A percentile compares a stretch with the other conserved stretches of the same genome.
Evolutionary conservation across 2,797 vertebrate genomes (phyloP).

Genomic region (Pseudomugil gertrudae): DNA sequence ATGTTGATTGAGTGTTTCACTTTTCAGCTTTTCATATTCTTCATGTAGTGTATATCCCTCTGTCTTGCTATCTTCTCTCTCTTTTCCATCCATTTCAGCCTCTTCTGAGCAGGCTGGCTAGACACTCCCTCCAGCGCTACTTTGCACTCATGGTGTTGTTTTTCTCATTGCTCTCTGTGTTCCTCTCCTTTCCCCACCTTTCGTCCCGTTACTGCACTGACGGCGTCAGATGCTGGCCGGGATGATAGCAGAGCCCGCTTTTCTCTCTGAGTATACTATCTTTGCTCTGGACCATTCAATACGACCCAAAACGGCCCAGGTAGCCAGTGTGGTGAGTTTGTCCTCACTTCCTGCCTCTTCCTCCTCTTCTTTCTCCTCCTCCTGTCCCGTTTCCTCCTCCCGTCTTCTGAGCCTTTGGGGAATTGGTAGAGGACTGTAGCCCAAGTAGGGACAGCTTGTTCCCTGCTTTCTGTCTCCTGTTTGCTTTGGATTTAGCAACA

Average conservation of each 20-base stretch:
- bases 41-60: conserved; percentile 43
- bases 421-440: conserved; percentile 80
- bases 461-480: conserved; percentile 75
- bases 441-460: conserved; percentile 81
- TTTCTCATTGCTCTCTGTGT: conserved; percentile 91
- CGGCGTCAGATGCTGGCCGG: conserved; percentile 95
- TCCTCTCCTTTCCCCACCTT: conserved; percentile 80
- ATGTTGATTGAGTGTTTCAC: conserved; percentile 74
- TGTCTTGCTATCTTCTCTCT: conserved; percentile 24
- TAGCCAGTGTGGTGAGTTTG: conserved; percentile 97
- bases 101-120: conserved; percentile 39
- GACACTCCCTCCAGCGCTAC: conserved; percentile 57
- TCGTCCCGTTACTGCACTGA: conserved; percentile 85
- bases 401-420: conserved; percentile 79
- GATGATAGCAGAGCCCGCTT: conserved; percentile 99
- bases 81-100: conserved; percentile 41
- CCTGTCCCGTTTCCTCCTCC: conserved; percentile 74
- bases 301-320: conserved; percentile 91
- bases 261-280: conserved; percentile 99
- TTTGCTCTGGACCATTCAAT: conserved; percentile 99
- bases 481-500: conserved; percentile 78
- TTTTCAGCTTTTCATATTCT: conserved; percentile 55
- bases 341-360: conserved; percentile 80
- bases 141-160: conserved; percentile 84
- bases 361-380: conserved; percentile 67